Evolutionary conservation across 2,888 invertebrate genomes (phyloP).

Genomic region (Busseola fusca): DNA sequence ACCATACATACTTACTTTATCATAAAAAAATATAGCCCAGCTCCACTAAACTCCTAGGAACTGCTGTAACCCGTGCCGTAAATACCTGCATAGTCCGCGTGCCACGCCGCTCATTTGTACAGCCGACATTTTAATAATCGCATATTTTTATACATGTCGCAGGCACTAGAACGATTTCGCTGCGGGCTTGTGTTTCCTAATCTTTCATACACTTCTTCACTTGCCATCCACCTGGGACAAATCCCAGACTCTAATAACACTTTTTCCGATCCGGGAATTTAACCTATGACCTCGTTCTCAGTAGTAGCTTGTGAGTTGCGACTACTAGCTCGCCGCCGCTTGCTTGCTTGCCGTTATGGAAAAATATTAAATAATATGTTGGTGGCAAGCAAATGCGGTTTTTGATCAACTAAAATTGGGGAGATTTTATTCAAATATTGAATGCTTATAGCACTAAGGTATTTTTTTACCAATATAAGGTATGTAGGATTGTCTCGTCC

Average conservation of each 20-base stretch:
- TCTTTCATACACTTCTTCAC: background rate
- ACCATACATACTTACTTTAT: background rate
- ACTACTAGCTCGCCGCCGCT: background rate
- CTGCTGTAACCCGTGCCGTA: conserved; percentile 80
- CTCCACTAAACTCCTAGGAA: background rate
- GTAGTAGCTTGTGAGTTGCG: background rate
- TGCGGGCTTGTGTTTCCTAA: background rate
- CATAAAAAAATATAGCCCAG: background rate
- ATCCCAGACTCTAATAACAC: background rate
- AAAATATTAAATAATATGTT: too few relatives aligned
- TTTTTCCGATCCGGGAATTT: background rate
- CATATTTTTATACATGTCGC: conserved; percentile 80
- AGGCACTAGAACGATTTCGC: conserved; percentile 36
- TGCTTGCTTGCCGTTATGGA: background rate
- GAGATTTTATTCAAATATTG: background rate
- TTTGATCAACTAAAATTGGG: background rate
- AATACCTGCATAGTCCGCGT: conserved; percentile 80
- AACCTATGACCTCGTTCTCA: background rate
- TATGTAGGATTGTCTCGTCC: background rate
- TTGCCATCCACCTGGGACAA: background rate
- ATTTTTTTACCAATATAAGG: background rate
- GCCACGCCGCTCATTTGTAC: conserved; percentile 82
- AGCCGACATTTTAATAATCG: conserved; percentile 86
- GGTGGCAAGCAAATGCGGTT: background rate
- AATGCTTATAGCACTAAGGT: background rate